phyloP scores from a whole-genome alignment of 2,888 invertebrate species.

The Crocallis elinguaria region DNA sequence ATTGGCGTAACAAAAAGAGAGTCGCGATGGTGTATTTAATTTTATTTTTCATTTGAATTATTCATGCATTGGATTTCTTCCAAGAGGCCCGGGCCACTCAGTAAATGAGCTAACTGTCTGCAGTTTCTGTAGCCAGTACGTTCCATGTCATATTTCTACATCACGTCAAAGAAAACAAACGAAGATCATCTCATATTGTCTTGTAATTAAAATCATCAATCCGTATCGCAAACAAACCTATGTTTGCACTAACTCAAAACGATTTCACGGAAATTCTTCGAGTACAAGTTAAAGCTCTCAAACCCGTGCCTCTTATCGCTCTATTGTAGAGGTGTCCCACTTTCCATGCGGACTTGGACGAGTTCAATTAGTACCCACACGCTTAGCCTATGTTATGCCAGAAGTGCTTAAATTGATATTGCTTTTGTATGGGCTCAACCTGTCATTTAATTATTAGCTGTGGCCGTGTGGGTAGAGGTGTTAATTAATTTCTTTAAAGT shows the following conservation, averaged over 20 bases:
- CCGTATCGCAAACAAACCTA: constrained; percentile 9
- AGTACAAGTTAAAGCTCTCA: constrained; percentile 36
- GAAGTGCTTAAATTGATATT: constrained; percentile 12
- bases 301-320: constrained; percentile 41
- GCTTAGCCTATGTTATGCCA: constrained; percentile 7
- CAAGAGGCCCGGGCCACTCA: too few relatives aligned
- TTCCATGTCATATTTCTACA: not conserved
- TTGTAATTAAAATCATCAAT: constrained; percentile 8
- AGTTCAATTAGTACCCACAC: constrained; percentile 48
- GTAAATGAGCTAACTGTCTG: too few relatives aligned
- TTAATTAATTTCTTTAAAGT: too few relatives aligned
- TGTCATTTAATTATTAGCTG: constrained; percentile 23
- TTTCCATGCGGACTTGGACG: constrained; percentile 43
- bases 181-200: not conserved
- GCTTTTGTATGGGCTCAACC: constrained; percentile 11
- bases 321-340: constrained; percentile 45
- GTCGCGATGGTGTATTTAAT: not conserved
- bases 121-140: too few relatives aligned
- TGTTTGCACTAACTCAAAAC: constrained; percentile 18
- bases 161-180: not conserved
- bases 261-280: constrained; percentile 34
- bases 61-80: not conserved
- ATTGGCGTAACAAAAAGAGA: not conserved
- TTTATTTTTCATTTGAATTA: not conserved
- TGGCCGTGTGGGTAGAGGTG: too few relatives aligned